phyloP scores from a whole-genome alignment of 2,113 vertebrate species.

The Piprites chloris region DNA sequence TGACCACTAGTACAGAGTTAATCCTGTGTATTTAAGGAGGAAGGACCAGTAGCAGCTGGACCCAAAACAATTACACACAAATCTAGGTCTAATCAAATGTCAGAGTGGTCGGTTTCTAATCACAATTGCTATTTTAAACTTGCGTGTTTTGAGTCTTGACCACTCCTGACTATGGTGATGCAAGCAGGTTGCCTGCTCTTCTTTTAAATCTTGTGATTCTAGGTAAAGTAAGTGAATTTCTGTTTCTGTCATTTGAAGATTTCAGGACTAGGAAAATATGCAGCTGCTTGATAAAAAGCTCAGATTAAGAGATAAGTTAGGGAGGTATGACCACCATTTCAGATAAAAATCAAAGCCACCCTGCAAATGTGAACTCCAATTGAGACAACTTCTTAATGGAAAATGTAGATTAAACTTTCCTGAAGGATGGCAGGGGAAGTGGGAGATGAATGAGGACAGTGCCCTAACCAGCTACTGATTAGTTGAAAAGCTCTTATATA shows the following conservation, averaged over 20 bases:
- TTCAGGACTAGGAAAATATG: background rate
- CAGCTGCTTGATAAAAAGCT: background rate
- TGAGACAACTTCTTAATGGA: conserved; percentile 8
- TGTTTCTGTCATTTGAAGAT: background rate
- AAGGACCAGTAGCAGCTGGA: background rate
- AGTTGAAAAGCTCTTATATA: background rate
- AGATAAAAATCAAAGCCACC: background rate
- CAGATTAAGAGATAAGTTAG: background rate
- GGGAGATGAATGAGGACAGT: conserved; percentile 17
- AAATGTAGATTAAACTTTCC: conserved; percentile 22
- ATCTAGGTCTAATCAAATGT: background rate
- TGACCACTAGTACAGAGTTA: background rate
- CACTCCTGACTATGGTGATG: background rate
- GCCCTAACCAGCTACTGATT: background rate
- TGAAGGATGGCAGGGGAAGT: background rate
- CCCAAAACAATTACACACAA: background rate
- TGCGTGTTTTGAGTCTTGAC: background rate
- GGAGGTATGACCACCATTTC: background rate
- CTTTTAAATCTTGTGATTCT: background rate
- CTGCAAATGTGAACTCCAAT: background rate
- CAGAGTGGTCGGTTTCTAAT: background rate
- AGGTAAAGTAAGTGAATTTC: background rate
- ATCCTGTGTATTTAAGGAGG: background rate
- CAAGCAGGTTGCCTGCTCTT: rapidly evolving
- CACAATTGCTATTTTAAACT: background rate